Percentiles rank a stretch among this genome's conserved stretches.
These are phyloP conservation scores for Labrus mixtus DNA, from an alignment of 2,113 vertebrate species.

Conservation along the genomic window DNA sequence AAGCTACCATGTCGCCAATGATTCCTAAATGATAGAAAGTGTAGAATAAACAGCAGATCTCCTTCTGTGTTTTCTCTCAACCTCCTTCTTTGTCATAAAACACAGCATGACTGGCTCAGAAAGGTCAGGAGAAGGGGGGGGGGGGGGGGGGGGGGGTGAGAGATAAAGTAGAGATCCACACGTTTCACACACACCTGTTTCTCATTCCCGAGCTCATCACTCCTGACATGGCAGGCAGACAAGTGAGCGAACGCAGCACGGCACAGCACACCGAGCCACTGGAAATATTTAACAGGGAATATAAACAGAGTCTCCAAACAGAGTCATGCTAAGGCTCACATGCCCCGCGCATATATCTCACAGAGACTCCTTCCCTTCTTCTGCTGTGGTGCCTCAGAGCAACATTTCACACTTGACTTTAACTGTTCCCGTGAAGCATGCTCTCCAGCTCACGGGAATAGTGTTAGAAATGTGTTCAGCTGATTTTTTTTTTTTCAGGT, in stretches of 20 bases:
- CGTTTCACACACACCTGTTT: constrained; percentile 83
- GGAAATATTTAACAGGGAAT: constrained; percentile 55
- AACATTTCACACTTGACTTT: constrained; percentile 12
- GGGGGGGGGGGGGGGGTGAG: constrained; percentile 12
- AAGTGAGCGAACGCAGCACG: constrained; percentile 33
- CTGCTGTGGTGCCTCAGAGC: constrained; percentile 4
- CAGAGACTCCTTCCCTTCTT: constrained; percentile 1
- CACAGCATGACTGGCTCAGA: constrained; percentile 38
- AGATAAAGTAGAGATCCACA: constrained; percentile 66
- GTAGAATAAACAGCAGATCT: not conserved
- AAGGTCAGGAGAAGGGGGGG: constrained; percentile 31
- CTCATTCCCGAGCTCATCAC: constrained; percentile 78
- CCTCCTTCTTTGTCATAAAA: constrained; percentile 60
- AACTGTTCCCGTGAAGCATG: not conserved
- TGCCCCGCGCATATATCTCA: constrained; percentile 25
- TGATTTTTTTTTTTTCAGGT: constrained; percentile 3
- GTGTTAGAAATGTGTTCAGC: constrained; percentile 2
- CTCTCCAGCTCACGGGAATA: not conserved
- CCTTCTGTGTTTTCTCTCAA: constrained; percentile 49
- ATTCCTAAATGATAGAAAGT: not conserved
- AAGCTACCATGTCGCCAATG: not conserved
- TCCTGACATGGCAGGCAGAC: constrained; percentile 63
- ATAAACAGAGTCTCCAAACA: constrained; percentile 56
- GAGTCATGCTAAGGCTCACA: constrained; percentile 31
- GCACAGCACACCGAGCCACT: constrained; percentile 42